Evolutionary conservation across 1,140 invertebrate genomes (phyloP), one percentile per base, ranked within the genome.

Genomic region (Agrilus planipennis): DNA sequence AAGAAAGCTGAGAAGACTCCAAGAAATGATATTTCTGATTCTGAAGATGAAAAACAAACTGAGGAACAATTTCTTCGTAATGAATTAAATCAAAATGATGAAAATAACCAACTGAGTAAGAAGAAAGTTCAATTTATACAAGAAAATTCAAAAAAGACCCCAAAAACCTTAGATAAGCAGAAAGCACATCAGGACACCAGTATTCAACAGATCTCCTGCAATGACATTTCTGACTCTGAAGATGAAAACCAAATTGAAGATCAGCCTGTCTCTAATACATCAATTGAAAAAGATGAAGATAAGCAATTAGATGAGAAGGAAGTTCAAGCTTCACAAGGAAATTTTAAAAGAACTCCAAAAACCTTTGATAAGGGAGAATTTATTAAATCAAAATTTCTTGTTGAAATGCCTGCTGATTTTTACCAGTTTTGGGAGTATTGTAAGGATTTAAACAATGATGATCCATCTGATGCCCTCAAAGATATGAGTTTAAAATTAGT

Each of bases 381-480:
- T 36, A 81, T 89, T 39, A 75, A 77, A 50, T 65, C 79, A 44
- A 75, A 83, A 51, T 90, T 91, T 62, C 60, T 90, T 20, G 75
- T 88, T 1, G 70, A 87, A 46, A 91, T 94, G 86, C 89, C 90
- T 9, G 54, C 72, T 31, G 89, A 94, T 63, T 93, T 95, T 60
- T 93, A 81, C 57, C 65, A 77, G 25, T 84, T 90, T 57, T 89
- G 81, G 72, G 68, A 80, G 35, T 85, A 91, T 53, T 89, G 81
- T 56, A 69, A 77, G 53, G 68, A 59, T 37, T 52, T 89, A 10
- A 72, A 75, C 34, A 56, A 66, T 7, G 63, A 64, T 7, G 66
- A 79, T 53, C 78, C 80, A 15, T 53, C 61, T 59, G 75, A 73
- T 54, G 71, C 80, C 12, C 71, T 46, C 2, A 69, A 73, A 32